Conservation (phyloP, 2,113 vertebrate genomes). For the Lanius collurio region DNA sequence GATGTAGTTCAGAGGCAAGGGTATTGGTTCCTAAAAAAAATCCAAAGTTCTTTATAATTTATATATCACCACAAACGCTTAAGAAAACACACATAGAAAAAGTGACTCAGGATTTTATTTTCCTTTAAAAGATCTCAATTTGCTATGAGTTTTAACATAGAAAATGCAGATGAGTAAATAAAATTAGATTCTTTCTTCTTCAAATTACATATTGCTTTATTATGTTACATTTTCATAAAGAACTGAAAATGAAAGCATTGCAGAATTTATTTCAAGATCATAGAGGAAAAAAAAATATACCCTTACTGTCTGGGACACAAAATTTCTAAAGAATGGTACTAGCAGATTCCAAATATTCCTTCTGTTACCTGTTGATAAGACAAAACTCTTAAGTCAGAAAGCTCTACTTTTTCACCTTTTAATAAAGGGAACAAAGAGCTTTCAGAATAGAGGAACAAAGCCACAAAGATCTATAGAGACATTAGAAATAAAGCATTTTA, state of each 20-base stretch:
- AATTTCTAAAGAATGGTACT: not conserved
- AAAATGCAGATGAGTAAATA: not conserved
- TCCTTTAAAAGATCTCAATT: not conserved
- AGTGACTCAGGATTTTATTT: not conserved
- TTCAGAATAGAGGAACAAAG: not conserved
- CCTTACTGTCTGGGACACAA: not conserved
- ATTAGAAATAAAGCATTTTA: not conserved
- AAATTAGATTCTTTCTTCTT: not conserved
- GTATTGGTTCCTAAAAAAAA: not conserved
- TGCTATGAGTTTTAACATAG: not conserved
- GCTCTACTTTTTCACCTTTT: not conserved
- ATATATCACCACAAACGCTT: not conserved
- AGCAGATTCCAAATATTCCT: not conserved
- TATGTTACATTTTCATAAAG: not conserved
- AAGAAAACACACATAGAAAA: not conserved
- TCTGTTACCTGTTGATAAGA: conserved; percentile 28
- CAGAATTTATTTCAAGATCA: not conserved
- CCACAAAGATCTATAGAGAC: not conserved
- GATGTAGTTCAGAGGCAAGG: not conserved
- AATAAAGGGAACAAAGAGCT: not conserved
- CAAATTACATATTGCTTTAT: not conserved
- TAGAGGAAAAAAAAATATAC: accelerated
- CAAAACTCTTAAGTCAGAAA: conserved; percentile 17
- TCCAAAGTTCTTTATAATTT: not conserved
- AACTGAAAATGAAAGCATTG: not conserved